Evolutionary conservation across 92 coral and sea anemone species (phyloP), one percentile per base, ranked within the genome.

Genomic region (Heliopora coerulea): DNA sequence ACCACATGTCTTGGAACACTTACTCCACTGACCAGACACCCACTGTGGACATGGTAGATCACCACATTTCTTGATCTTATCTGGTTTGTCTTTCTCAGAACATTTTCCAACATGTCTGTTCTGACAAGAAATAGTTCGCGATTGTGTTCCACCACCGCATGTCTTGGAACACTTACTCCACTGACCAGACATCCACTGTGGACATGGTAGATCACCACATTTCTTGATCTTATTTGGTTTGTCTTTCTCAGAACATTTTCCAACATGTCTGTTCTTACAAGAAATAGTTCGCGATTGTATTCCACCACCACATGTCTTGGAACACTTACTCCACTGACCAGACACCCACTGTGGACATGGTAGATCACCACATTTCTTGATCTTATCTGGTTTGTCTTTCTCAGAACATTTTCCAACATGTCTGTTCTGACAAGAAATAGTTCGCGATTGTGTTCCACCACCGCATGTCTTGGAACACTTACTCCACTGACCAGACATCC

Each of bases 101-200:
- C 77, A 70, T 52, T 27, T 40, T 17, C 77, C 77, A 70, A 70
- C 42, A 41, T 70, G 62, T 39, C 58, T 18, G 64, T 82, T 82
- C 21, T 75, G 72, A 58, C 90, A 86, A 8, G 81, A 30, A 17
- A 85, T 74, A 49, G 26, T 61, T 56, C 86, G 61, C 9, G 26
- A 35, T 49, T 86, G 90, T 1, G 59, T 73, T 28, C 90, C 90
- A 70, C 84, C 90, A 46, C 82, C 86, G 73, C 90, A 86, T 8
- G 75, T 82, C 54, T 60, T 65, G 30, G 81, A 69, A 88, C 95
- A 88, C 28, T 11, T 74, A 4, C 85, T 50, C 89, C 89, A 88
- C 21, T 65, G 73, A 1, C 89, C 95, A 56, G 75, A 81, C 26
- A 78, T 74, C 77, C 77, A 70, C 32, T 29, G 6, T 29, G 77